Evolutionary conservation across 2,797 vertebrate species (phyloP), one percentile per base, ranked within the genome.

Genomic region (Neosilurus hyrtlii): DNA sequence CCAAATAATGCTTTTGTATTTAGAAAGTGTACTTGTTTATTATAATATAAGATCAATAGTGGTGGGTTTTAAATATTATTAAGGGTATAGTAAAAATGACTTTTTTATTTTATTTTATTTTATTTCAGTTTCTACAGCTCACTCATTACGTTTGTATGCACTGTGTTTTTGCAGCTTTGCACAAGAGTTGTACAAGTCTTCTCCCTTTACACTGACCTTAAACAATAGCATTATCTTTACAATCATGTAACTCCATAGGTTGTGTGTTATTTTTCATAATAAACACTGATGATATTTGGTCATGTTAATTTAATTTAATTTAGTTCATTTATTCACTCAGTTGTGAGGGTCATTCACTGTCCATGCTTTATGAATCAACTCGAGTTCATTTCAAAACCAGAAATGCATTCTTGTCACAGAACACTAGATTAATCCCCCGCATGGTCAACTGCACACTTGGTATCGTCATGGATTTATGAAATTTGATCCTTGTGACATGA

Each of bases 101-200:
- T 71, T 71, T 51, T 7, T 81, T 3, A 30, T 16, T 10, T 26
- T 9, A 30, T 54, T 66, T 18, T 6, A 24, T 7, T 24, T 52
- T 4, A 72, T 54, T 30, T 59, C 11, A 2, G 12, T 83, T 56
- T 65, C 24, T 79, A 15, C 9, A 80, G 9, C 62, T 14, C 52
- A 12, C 5, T 73, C 30, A 30, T 10, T 66, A 43, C 35, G 51
- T 51, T 61, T 68, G 18, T 52, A 72, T 59, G 67, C 57, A 79
- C 59, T 79, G 35, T 57, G 8, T 43, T 43, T 35, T 84, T 84
- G 83, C 83, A 7, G 56, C 43, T 84, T 84, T 84, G 83, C 79
- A 84, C 83, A 63, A 78, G 5, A 14, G 8, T 49, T 77, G 24
- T 49, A 24, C 57, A 18, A 26, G n/a, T 4, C 43, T 7, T 9